Evolutionary conservation across 2,797 vertebrate genomes (phyloP).

Genomic region (Myripristis murdjan): DNA sequence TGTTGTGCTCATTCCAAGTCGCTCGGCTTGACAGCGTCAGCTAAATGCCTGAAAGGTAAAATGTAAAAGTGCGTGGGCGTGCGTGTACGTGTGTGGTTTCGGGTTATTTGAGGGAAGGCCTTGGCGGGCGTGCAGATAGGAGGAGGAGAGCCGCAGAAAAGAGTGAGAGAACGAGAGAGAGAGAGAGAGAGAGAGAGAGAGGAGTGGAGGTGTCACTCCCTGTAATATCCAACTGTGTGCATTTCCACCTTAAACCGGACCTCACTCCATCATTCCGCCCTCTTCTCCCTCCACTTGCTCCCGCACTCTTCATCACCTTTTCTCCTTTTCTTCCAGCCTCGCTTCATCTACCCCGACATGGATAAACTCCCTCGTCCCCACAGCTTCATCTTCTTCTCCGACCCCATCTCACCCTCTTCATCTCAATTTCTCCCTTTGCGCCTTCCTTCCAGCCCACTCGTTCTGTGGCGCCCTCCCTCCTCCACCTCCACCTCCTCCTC

Average conservation of each 20-base stretch:
- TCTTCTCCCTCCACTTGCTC: not conserved
- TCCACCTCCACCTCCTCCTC: not conserved
- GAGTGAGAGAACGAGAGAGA: not conserved
- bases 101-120: not conserved
- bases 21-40: not conserved
- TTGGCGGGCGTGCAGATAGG: not conserved
- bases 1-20: not conserved
- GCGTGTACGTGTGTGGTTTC: not conserved
- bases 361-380: not conserved
- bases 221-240: too few species aligned
- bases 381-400: not conserved
- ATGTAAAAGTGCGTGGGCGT: not conserved
- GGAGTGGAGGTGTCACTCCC: not conserved
- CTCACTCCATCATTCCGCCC: conserved; percentile 1
- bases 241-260: not conserved
- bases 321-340: conserved; percentile 12
- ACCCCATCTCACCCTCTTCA: conserved; percentile 1
- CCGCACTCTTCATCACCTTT: conserved; percentile 7
- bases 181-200: not conserved
- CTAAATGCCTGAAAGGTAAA: not conserved
- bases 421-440: conserved; percentile 10
- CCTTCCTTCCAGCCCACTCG: conserved; percentile 10
- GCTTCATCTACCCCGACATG: conserved; percentile 3
- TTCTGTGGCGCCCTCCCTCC: not conserved
- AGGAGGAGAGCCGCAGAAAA: not conserved